A percentile compares a stretch with the other conserved stretches of the same genome.
Conservation (phyloP, 2,797 vertebrate genomes). For the Gymnoscopelus braueri region DNA sequence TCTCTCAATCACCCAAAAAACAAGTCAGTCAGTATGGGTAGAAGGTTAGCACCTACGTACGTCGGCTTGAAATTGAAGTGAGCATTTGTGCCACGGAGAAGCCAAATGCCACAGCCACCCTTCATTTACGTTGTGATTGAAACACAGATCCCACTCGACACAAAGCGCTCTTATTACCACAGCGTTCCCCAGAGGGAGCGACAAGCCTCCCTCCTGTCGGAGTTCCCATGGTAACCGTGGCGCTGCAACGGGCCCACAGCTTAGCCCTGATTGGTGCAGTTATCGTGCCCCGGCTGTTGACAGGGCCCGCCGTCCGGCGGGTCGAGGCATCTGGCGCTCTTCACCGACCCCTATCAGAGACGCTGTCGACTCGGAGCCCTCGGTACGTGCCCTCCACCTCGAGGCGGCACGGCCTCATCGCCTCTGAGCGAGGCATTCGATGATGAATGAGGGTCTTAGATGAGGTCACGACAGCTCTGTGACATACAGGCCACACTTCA, state of each 20-base stretch:
- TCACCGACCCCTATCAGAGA: background rate
- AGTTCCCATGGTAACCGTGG: constrained; percentile 53
- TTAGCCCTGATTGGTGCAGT: constrained; percentile 10
- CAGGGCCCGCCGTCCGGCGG: constrained; percentile 7
- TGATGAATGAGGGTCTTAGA: background rate
- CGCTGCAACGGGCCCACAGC: constrained; percentile 6
- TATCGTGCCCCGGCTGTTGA: constrained; percentile 12
- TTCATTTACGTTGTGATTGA: background rate
- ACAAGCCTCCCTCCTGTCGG: constrained; percentile 15
- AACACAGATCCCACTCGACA: constrained; percentile 13
- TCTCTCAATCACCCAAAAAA: no score
- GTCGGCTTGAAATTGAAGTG: background rate
- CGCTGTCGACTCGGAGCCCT: no score
- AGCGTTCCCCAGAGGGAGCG: background rate
- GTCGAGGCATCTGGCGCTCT: background rate
- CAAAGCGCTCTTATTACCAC: constrained; percentile 26
- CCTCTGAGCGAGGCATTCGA: background rate
- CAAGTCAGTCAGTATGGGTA: no score
- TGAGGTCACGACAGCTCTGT: background rate
- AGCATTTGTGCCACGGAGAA: background rate
- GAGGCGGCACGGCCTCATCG: background rate
- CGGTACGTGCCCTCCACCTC: no score
- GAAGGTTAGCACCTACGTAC: no score
- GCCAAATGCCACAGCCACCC: background rate
- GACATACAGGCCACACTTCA: background rate